Evolutionary conservation across 1,140 invertebrate species (phyloP).

Genomic region (Aporrectodea caliginosa): DNA sequence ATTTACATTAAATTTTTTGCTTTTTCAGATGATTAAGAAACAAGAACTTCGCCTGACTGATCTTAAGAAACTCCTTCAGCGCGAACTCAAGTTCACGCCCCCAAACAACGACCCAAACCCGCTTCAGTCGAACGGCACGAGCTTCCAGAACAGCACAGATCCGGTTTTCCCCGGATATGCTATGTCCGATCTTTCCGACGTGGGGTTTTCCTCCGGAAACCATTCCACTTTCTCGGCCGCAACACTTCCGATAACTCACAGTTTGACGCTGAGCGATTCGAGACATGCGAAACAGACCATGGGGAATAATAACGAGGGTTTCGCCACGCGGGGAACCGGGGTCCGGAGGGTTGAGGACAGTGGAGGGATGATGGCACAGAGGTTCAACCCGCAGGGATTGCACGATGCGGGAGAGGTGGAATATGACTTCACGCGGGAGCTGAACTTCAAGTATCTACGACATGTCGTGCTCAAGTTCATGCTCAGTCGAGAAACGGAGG

Average conservation of each 20-base stretch:
- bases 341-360: not conserved
- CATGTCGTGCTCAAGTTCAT: slow-evolving; percentile 89
- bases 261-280: not conserved
- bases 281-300: not conserved
- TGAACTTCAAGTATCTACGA: slow-evolving; percentile 83
- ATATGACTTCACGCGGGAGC: slow-evolving; percentile 56
- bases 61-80: slow-evolving; percentile 84
- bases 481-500: slow-evolving; percentile 77
- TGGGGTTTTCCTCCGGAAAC: not conserved
- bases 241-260: not conserved
- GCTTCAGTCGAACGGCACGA: not conserved
- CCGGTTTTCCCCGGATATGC: no score
- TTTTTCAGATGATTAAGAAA: slow-evolving; percentile 77
- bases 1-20: no score
- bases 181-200: no score
- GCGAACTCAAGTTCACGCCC: slow-evolving; percentile 67
- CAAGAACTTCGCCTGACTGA: slow-evolving; percentile 79
- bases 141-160: not conserved
- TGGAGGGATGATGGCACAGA: not conserved
- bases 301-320: not conserved
- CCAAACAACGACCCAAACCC: slow-evolving; percentile 48
- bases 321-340: not conserved
- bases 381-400: not conserved
- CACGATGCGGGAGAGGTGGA: not conserved
- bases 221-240: not conserved